Evolutionary conservation across 2,888 invertebrate species (phyloP).

Genomic region (Leptinotarsa juncta): DNA sequence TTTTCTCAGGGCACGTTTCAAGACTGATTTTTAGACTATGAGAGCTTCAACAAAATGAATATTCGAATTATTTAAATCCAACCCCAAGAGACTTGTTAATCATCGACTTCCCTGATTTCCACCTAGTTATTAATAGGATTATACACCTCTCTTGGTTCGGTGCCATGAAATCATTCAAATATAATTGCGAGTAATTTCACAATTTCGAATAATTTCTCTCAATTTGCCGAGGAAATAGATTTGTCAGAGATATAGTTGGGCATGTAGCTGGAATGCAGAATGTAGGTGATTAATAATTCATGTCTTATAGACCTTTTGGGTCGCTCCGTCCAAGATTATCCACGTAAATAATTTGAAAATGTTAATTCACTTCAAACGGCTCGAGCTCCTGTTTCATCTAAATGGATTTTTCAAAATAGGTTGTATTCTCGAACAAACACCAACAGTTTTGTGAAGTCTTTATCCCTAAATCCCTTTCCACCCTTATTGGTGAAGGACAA

Average conservation of each 20-base stretch:
- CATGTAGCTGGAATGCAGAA: constrained; percentile 39
- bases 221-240: constrained; percentile 49
- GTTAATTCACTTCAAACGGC: no score
- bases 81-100: background rate
- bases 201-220: constrained; percentile 49
- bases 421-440: no score
- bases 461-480: no score
- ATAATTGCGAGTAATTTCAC: constrained; percentile 57
- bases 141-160: constrained; percentile 50
- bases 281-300: constrained; percentile 27
- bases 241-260: constrained; percentile 45
- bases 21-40: no score
- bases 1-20: no score
- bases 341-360: background rate
- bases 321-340: background rate
- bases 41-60: no score
- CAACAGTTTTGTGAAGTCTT: no score
- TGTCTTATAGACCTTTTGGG: constrained; percentile 3
- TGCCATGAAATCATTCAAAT: constrained; percentile 55
- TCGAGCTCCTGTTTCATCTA: no score
- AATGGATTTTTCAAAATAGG: no score
- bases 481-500: no score
- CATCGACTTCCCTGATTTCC: constrained; percentile 3
- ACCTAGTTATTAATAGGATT: constrained; percentile 40
- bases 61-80: background rate